Conservation (phyloP, 2,113 vertebrate species). For the Cynopterus brachyotis region DNA sequence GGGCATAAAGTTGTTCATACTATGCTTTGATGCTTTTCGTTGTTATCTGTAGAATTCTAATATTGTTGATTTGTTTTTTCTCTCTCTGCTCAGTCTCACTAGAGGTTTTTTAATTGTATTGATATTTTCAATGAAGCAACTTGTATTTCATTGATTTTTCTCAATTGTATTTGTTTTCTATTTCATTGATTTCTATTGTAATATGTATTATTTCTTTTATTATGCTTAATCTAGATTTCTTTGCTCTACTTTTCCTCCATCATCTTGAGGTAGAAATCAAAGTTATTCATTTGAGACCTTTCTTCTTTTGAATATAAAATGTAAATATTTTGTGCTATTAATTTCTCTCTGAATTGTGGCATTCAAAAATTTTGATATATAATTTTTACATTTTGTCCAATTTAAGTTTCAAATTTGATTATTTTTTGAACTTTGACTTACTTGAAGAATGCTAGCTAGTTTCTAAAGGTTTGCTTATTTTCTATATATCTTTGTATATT, state of each 20-base stretch:
- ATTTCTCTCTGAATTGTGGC: background rate
- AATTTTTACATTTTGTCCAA: background rate
- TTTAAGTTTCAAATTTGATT: background rate
- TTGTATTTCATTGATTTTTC: background rate
- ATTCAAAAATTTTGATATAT: background rate
- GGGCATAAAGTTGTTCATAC: background rate
- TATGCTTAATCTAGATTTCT: background rate
- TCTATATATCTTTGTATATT: background rate
- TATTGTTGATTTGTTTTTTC: background rate
- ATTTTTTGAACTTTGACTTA: background rate
- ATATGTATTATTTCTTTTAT: background rate
- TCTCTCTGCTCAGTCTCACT: background rate
- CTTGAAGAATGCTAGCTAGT: background rate
- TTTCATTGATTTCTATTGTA: background rate
- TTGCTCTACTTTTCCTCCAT: background rate
- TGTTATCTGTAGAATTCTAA: background rate
- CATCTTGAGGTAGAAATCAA: background rate
- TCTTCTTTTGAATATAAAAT: background rate
- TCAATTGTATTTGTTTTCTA: background rate
- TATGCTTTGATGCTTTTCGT: background rate
- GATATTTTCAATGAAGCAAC: background rate
- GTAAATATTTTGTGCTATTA: background rate
- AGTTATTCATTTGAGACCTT: background rate
- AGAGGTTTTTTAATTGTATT: background rate
- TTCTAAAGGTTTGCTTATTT: conserved; percentile 1